A percentile compares a stretch with the other conserved stretches of the same genome.
phyloP scores from a whole-genome alignment of 2,888 invertebrate species.

The Linnaemya vulpina region DNA sequence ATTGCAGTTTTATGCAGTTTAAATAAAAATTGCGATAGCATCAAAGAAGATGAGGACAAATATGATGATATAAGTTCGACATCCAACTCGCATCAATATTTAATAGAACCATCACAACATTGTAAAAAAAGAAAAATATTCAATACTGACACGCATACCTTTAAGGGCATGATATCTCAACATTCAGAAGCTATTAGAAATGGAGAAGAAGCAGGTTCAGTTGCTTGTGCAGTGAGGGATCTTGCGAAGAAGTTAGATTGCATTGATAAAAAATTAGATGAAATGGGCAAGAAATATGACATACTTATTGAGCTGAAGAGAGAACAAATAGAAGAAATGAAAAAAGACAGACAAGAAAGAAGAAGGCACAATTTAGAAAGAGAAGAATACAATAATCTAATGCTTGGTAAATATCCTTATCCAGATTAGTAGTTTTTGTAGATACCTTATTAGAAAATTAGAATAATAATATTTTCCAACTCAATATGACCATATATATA shows the following conservation, averaged over 20 bases:
- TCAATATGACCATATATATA: neutral
- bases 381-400: conserved; percentile 20
- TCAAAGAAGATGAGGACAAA: neutral
- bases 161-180: neutral
- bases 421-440: neutral
- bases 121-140: conserved; percentile 9
- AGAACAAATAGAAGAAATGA: conserved; percentile 8
- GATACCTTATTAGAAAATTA: neutral
- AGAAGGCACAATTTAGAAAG: neutral
- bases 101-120: neutral
- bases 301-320: neutral
- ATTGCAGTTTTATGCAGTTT: neutral
- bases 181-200: neutral
- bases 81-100: neutral
- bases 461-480: neutral
- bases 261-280: neutral
- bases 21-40: neutral
- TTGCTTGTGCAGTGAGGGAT: neutral
- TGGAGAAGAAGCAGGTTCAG: neutral
- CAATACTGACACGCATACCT: neutral
- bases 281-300: neutral
- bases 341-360: conserved; percentile 5
- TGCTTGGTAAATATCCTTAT: neutral
- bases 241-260: neutral
- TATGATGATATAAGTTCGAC: neutral